phyloP scores from a whole-genome alignment of 2,888 invertebrate genomes.

The Miltochrista miniata region DNA sequence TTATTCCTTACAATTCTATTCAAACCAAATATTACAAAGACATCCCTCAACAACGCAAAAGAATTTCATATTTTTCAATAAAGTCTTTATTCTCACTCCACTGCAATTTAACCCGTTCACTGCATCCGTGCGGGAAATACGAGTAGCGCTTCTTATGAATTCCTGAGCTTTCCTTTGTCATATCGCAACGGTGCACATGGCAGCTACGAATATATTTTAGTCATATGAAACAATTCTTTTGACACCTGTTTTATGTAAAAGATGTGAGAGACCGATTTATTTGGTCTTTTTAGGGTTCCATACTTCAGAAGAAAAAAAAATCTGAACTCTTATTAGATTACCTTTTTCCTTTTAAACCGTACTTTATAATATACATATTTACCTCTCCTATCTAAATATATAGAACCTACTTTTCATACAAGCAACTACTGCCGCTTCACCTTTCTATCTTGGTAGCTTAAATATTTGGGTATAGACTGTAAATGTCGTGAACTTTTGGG shows the following conservation, averaged over 20 bases:
- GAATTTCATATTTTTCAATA: slow-evolving; percentile 9
- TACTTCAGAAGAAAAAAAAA: no score
- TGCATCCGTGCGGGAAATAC: slow-evolving; percentile 11
- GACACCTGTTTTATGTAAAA: not conserved
- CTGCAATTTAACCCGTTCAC: slow-evolving; percentile 15
- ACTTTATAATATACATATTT: no score
- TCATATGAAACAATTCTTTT: not conserved
- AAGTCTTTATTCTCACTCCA: slow-evolving; percentile 6
- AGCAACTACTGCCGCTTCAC: no score
- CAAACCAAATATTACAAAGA: slow-evolving; percentile 6
- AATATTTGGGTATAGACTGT: no score
- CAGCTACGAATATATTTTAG: slow-evolving; percentile 14
- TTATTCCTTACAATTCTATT: not conserved
- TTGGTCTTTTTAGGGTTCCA: no score
- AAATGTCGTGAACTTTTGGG: no score
- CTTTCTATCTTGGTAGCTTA: no score
- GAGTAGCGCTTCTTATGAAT: slow-evolving; percentile 18
- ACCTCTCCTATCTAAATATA: no score
- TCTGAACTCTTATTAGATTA: no score
- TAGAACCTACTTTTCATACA: no score
- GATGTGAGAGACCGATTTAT: no score
- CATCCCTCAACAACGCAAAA: slow-evolving; percentile 15
- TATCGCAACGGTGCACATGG: slow-evolving; percentile 14
- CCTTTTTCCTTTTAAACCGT: no score
- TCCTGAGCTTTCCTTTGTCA: slow-evolving; percentile 26